Evolutionary conservation across 1,140 invertebrate species (phyloP).

Genomic region (Papilio machaon): DNA sequence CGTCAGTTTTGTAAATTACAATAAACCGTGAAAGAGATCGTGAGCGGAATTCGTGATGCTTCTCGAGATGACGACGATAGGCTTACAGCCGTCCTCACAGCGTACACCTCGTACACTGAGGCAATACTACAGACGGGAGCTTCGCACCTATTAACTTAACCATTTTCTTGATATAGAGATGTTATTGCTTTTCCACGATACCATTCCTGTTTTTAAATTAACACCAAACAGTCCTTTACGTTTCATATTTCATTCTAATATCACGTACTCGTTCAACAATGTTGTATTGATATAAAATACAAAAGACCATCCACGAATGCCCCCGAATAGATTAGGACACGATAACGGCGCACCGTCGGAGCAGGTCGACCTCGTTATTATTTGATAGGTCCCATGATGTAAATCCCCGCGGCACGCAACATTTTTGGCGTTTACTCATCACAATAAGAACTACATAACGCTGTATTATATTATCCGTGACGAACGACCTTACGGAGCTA

Average conservation of each 20-base stretch:
- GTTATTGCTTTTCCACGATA: conserved; percentile 44
- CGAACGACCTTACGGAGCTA: conserved; percentile 51
- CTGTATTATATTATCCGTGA: conserved; percentile 62
- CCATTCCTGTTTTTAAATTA: conserved; percentile 41
- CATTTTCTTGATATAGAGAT: conserved; percentile 57
- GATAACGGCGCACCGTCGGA: conserved; percentile 59
- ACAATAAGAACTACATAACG: conserved; percentile 72
- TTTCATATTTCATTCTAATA: conserved; percentile 9
- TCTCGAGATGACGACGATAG: conserved; percentile 66
- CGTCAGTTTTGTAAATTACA: conserved; percentile 79
- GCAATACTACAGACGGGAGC: conserved; percentile 60
- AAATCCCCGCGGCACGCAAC: conserved; percentile 75
- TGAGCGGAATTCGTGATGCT: conserved; percentile 72
- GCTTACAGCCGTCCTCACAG: conserved; percentile 54
- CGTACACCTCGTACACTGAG: not conserved
- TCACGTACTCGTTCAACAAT: conserved; percentile 40
- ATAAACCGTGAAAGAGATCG: conserved; percentile 74
- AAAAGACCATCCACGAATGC: conserved; percentile 65
- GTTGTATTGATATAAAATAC: conserved; percentile 60
- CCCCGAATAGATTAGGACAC: conserved; percentile 59
- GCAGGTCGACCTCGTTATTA: conserved; percentile 73
- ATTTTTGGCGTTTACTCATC: conserved; percentile 72
- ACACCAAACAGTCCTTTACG: not conserved
- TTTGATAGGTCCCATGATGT: conserved; percentile 75
- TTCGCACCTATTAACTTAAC: conserved; percentile 64